Conservation (phyloP, 2,888 invertebrate species). For the Hypomecis atomaria region DNA sequence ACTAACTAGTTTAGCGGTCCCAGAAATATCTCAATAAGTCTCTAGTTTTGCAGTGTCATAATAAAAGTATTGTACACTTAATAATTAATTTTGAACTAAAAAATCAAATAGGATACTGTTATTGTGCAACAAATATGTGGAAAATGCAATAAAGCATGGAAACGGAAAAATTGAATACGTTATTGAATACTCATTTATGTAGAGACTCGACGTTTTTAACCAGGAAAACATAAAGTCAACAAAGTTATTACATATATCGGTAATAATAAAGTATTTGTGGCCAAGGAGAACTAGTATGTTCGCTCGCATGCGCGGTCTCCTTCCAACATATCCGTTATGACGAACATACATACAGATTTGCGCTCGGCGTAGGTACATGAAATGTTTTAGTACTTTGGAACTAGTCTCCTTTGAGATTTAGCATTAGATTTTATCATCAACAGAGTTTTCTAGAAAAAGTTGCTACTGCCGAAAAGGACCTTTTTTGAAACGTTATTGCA, state of each 20-base stretch:
- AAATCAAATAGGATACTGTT: not conserved
- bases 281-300: conserved; percentile 44
- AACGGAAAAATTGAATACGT: not conserved
- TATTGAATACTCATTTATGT: not conserved
- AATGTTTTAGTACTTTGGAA: not conserved
- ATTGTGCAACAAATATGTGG: not conserved
- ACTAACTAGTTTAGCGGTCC: too few species aligned
- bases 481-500: too few species aligned
- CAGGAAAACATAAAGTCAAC: conserved; percentile 29
- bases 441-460: too few species aligned
- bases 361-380: not conserved
- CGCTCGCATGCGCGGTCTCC: conserved; percentile 8
- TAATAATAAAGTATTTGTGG: conserved; percentile 30
- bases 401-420: not conserved
- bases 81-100: too few species aligned
- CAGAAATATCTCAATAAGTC: too few species aligned
- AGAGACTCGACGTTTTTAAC: not conserved
- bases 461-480: too few species aligned
- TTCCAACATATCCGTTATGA: conserved; percentile 19
- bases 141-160: not conserved
- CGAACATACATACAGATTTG: conserved; percentile 7
- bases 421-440: not conserved
- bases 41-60: too few species aligned
- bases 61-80: too few species aligned
- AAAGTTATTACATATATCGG: conserved; percentile 22